Evolutionary conservation across 2,797 vertebrate genomes (phyloP).

Genomic region (Muscicapa comitata): DNA sequence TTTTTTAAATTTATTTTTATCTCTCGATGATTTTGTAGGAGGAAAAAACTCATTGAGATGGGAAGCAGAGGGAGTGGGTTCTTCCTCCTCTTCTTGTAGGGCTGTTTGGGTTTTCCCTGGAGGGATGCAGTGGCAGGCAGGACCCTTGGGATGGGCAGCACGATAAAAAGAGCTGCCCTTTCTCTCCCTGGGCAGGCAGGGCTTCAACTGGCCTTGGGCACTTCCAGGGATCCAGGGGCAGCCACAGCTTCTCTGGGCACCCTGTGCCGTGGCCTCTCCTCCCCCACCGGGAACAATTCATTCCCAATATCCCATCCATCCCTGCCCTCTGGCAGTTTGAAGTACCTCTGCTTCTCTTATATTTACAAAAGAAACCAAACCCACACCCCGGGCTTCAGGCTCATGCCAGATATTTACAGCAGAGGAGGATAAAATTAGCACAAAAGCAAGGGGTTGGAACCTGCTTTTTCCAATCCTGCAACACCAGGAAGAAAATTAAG

Average conservation of each 20-base stretch:
- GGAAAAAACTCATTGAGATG: fast-evolving
- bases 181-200: not conserved
- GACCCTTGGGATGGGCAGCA: not conserved
- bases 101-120: not conserved
- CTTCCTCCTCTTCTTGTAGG: not conserved
- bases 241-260: not conserved
- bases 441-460: not conserved
- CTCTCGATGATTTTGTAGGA: not conserved
- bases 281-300: not conserved
- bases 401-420: not conserved
- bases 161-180: not conserved
- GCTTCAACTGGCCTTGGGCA: not conserved
- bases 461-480: not conserved
- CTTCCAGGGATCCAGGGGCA: not conserved
- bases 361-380: not conserved
- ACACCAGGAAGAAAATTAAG: not conserved
- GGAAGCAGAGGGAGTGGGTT: fast-evolving
- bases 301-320: not conserved
- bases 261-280: not conserved
- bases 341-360: not conserved
- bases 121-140: not conserved
- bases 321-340: not conserved
- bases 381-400: not conserved
- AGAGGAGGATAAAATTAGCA: not conserved
- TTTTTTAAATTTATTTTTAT: not conserved